Base-by-base conservation (phyloP, 2,797 vertebrate species). In the Ciconia nigra region DNA sequence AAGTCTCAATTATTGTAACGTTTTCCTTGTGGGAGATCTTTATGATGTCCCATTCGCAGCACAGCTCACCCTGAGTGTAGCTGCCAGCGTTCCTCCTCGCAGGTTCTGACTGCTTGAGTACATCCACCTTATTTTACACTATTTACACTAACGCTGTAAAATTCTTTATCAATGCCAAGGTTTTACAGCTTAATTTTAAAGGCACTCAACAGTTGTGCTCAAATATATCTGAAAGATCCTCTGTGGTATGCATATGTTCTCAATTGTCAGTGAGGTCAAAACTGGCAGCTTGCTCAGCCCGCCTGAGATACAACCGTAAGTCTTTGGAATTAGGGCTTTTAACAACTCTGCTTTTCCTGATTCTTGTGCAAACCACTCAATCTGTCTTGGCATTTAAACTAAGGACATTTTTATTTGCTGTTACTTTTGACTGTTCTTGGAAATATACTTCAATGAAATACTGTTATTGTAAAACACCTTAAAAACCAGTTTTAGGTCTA, bases 151-250 rank as follows among this genome's bases (percentile, higher is more conserved):
- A 31, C 7, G 16, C 69, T 67, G 73, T 76, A 94, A 92, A 91
- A 83, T 14, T 33, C 73, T 82, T 59, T 65, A 72, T 24, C 7
- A 9, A 89, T 66, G 87, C 47, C 93, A 93, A 81, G 63, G 73
- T 86, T 95, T 93, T 95, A 95, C 80, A 74, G 84, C 93, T 86
- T 93, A 15, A 87, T 93, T 95, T 95, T 72, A 70, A 70, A 95
- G 87, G 72, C 74, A 41, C 91, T 95, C 95, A 69, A 67, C 79
- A 85, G 79, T 85, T 92, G 89, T 84, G 91, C 69, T 92, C 84
- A 57, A 85, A 76, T 26, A 46, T 15, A 90, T 49, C 61, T 33
- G 67, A 72, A 82, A 41, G 82, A 83, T 84, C 35, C 70, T 87
- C 67, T 52, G 14, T 11, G 84, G 58, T 83, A 44, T 77, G 93